A percentile compares a stretch with the other conserved stretches of the same genome.
Conservation (phyloP, 2,797 vertebrate genomes). For the Mormyrus hasselquistii region DNA sequence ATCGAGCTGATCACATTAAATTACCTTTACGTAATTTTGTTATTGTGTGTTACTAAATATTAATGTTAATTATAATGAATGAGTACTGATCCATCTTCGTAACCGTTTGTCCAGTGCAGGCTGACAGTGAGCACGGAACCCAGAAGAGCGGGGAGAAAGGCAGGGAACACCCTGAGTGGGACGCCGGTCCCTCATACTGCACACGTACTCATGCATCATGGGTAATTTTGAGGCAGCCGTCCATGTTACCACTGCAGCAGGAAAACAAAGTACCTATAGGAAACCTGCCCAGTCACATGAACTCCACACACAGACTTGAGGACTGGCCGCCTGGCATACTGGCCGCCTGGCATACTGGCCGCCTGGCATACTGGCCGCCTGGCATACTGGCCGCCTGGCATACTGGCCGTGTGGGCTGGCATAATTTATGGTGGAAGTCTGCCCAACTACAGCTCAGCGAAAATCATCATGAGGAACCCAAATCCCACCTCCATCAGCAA, state of each 20-base stretch:
- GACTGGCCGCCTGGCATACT: neutral
- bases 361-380: neutral
- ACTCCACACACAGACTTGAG: neutral
- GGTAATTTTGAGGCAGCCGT: neutral
- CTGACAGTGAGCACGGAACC: neutral
- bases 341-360: neutral
- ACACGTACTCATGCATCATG: neutral
- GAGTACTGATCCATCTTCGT: neutral
- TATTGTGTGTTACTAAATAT: neutral
- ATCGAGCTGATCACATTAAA: conserved; percentile 14
- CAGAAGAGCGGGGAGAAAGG: neutral
- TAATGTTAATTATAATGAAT: neutral
- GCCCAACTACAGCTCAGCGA: neutral
- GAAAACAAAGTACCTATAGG: neutral
- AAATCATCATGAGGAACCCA: neutral
- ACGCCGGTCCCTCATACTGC: neutral
- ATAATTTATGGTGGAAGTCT: neutral
- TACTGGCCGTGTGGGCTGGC: neutral
- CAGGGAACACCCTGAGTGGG: neutral
- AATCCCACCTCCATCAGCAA: neutral
- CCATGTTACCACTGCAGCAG: neutral
- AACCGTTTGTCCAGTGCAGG: neutral
- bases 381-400: neutral
- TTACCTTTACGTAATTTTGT: neutral
- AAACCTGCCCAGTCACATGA: neutral